Base-by-base conservation (phyloP, 37 sponge, comb jelly and placozoan genomes). In the Haliclona indistincta region DNA sequence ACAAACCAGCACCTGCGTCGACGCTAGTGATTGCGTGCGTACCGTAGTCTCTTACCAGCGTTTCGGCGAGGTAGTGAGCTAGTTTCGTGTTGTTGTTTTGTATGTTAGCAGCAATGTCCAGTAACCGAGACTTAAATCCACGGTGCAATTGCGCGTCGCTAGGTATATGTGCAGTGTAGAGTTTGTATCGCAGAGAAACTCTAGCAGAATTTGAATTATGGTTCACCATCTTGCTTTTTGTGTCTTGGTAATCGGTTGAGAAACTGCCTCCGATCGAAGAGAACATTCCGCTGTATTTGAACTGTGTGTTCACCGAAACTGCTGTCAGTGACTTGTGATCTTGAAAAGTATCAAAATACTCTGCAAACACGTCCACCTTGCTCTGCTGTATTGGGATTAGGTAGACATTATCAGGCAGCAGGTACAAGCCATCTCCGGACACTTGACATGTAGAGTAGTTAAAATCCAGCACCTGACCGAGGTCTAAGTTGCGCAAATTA, bases 21-120 rank as follows among this genome's bases (percentile, higher is more conserved):
- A 80, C 44, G 39, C 80, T 74, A n/a, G 63, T 78, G 22, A 80
- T 42, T 26, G 66, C 76, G 55, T 92, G 84, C 8, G 93, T 92
- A 15, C 93, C 93, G 35, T 84, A 92, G 43, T 92, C 93, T 52
- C 84, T 55, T 47, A 92, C 70, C 0, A 86, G 52, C 7, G 87
- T 65, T 71, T 92, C 84, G 0, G 88, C 66, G 13, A 80, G 64
- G 61, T 92, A 92, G 25, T 67, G 38, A 0, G 85, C 88, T 44
- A 64, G 39, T 25, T 74, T 65, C 0, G 66, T 83, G 63, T 78
- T 72, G 63, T 92, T 87, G 63, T 71, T 83, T 25, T 87, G 88
- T 17, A 92, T 37, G 63, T 68, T 63, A 4, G 76, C 73, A 17
- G 85, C 93, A 75, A 92, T 87, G 8, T 92, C 88, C 34, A 80